Base-by-base conservation (phyloP, 2,113 vertebrate genomes). In the Garra rufa region DNA sequence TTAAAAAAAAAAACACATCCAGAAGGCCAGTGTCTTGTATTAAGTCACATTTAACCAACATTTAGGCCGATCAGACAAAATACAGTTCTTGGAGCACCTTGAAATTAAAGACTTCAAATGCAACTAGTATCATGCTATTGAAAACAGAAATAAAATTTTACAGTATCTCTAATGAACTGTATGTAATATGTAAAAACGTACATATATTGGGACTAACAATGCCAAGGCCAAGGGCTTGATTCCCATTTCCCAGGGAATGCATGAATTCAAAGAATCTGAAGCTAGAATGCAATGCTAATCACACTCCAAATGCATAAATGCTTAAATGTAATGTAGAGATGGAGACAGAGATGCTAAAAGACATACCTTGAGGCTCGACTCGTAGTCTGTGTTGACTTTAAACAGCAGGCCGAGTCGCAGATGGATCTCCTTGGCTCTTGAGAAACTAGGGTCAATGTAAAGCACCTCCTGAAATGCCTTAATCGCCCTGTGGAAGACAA, bases 381-480 rank as follows among this genome's bases (percentile, higher is more conserved):
- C 97, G 88, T 98, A 98, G 95, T 99, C 97, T 89, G 97, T 98
- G 93, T 97, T 98, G 93, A 98, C 96, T 96, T 99, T 99, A 94
- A 99, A 99, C 97, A 99, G 99, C 93, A 99, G 95, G 90, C 97
- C 98, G 95, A 99, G 96, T 91, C 98, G 96, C 92, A 99, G 96
- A 91, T 99, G 97, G 95, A 99, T 98, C 94, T 99, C 98, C 94
- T 99, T 99, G 93, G 96, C 96, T 93, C 96, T 95, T 90, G 96
- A 97, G 95, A 99, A 99, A 92, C 97, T 93, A 92, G 98, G 97
- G 93, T 98, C 95, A 90, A 99, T 96, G 94, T 99, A 99, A 93
- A 99, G 97, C 95, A 99, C 97, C 94, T 99, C 98, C 93, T 97
- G 97, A 96, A 99, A 99, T 90, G 97, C 97, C 95, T 99, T 99